Conservation (phyloP, 2,113 vertebrate species). For the Indicator indicator region DNA sequence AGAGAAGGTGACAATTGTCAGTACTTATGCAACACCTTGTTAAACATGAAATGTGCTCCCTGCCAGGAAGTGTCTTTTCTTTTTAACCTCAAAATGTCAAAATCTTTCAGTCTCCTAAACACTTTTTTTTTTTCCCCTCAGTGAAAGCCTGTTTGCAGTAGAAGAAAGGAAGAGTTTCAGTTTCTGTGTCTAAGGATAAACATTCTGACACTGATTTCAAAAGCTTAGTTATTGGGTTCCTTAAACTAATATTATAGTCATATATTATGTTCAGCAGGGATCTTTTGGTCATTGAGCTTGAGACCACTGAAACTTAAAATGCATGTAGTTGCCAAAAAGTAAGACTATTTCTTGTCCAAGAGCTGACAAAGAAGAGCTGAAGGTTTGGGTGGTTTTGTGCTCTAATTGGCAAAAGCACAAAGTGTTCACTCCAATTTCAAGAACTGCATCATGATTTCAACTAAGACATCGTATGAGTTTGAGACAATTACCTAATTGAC, state of each 20-base stretch:
- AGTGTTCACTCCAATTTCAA: not conserved
- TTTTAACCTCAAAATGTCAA: conserved; percentile 74
- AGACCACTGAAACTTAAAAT: not conserved
- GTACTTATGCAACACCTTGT: conserved; percentile 39
- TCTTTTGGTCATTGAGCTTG: not conserved
- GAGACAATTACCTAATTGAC: not conserved
- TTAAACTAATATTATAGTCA: not conserved
- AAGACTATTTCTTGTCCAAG: not conserved
- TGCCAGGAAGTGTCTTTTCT: conserved; percentile 40
- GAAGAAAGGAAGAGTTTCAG: not conserved
- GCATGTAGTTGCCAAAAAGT: not conserved
- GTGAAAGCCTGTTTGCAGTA: not conserved
- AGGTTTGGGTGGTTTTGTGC: not conserved
- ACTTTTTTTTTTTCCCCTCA: not conserved
- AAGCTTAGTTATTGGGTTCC: not conserved
- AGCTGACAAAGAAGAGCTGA: not conserved
- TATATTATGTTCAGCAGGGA: not conserved
- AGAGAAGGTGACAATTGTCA: conserved; percentile 33
- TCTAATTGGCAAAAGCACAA: not conserved
- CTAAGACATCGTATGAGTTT: not conserved
- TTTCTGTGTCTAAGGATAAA: not conserved
- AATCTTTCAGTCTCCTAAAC: not conserved
- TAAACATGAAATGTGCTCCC: conserved; percentile 39
- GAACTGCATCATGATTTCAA: not conserved
- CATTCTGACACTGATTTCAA: not conserved